Conservation (phyloP, 2,797 vertebrate genomes). For the Chaetophractus vellerosus region DNA sequence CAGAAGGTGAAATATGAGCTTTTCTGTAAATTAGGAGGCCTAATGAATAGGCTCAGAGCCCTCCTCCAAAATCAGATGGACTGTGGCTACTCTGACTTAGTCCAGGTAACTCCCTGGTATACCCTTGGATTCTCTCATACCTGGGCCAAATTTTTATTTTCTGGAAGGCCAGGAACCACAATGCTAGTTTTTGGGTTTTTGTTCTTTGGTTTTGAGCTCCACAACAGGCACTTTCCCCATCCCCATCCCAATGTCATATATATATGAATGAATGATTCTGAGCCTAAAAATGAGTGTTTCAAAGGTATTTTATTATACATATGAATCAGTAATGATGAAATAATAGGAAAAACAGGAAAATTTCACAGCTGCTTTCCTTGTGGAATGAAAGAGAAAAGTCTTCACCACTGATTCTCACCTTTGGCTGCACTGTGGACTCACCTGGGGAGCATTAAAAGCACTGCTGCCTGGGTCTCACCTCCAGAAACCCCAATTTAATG, state of each 20-base stretch:
- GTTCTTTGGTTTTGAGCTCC: background rate
- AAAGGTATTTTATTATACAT: constrained; percentile 14
- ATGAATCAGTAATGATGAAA: background rate
- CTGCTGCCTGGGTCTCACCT: background rate
- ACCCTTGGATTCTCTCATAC: background rate
- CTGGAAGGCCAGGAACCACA: background rate
- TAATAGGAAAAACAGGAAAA: background rate
- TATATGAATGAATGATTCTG: background rate
- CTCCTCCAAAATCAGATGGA: background rate
- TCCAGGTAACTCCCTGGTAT: background rate
- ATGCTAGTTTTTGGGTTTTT: background rate
- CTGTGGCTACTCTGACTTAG: background rate
- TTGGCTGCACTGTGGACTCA: background rate
- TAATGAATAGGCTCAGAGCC: background rate
- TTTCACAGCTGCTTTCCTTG: background rate
- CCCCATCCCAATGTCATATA: background rate
- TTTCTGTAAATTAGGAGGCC: background rate
- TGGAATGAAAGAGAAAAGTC: background rate
- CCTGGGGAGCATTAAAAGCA: background rate
- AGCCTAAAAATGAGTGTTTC: background rate
- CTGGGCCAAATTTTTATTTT: background rate
- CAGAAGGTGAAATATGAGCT: background rate
- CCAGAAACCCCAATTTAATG: background rate
- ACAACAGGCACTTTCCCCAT: background rate
- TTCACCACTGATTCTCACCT: too few species aligned